These are phyloP conservation scores for Ecliptopera silaceata DNA, from an alignment of 2,888 invertebrate species.

Conservation along the genomic window DNA sequence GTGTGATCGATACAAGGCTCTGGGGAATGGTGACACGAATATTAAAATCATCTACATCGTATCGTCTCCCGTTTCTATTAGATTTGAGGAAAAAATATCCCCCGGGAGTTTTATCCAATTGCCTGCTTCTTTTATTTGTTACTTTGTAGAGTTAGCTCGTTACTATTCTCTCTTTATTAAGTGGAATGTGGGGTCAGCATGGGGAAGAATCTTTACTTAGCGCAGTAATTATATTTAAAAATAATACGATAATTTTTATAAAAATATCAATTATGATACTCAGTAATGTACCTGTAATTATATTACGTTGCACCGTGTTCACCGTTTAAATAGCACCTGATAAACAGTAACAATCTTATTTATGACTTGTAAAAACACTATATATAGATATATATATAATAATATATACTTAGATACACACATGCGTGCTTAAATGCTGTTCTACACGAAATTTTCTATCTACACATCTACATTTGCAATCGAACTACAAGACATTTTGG, in stretches of 20 bases:
- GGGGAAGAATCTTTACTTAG: conserved; percentile 2
- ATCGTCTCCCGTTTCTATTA: conserved; percentile 60
- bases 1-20: conserved; percentile 56
- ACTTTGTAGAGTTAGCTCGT: conserved; percentile 44
- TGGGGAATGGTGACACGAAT: conserved; percentile 63
- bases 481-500: conserved; percentile 14
- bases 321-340: too few relatives aligned
- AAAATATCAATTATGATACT: too few relatives aligned
- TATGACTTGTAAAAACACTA: too few relatives aligned
- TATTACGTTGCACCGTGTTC: too few relatives aligned
- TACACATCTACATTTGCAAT: conserved; percentile 22
- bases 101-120: conserved; percentile 72
- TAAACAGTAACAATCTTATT: too few relatives aligned
- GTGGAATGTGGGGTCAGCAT: conserved; percentile 31
- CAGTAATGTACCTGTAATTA: too few relatives aligned
- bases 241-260: too few relatives aligned
- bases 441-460: neutral
- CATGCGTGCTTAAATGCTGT: neutral
- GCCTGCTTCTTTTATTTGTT: conserved; percentile 58
- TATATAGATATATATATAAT: too few relatives aligned
- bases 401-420: too few relatives aligned
- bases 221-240: neutral
- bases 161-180: conserved; percentile 36
- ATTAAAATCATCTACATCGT: conserved; percentile 72
- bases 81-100: conserved; percentile 63